Percentiles rank a stretch among this genome's conserved stretches.
Conservation (phyloP, 2,888 invertebrate species). For the Aromia moschata region DNA sequence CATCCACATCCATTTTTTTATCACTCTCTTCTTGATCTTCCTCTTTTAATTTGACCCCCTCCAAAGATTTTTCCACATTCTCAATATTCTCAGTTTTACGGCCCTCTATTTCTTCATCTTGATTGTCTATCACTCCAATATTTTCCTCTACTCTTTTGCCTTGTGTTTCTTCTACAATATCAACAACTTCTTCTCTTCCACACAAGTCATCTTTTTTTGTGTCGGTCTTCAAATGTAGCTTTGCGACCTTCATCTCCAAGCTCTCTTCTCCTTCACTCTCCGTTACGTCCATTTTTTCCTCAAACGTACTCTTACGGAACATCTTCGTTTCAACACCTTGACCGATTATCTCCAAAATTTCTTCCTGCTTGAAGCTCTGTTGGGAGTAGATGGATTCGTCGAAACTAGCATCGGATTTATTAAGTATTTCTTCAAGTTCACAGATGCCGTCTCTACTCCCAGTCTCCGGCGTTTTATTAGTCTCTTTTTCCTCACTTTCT, state of each 20-base stretch:
- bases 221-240: constrained; percentile 32
- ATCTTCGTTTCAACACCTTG: background rate
- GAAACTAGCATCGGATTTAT: background rate
- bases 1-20: background rate
- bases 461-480: background rate
- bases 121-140: background rate
- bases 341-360: background rate
- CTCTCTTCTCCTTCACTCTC: constrained; percentile 18
- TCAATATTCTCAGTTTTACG: background rate
- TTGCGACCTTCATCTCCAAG: constrained; percentile 32
- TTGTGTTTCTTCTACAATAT: constrained; percentile 20
- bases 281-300: constrained; percentile 15
- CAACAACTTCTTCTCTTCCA: too few relatives aligned
- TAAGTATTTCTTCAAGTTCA: constrained; percentile 8
- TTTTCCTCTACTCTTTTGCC: constrained; percentile 1
- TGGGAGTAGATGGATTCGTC: background rate
- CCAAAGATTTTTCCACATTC: background rate
- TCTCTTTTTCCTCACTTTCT: background rate
- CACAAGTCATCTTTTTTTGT: too few relatives aligned
- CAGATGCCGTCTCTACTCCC: background rate
- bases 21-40: background rate
- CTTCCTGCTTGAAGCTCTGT: background rate
- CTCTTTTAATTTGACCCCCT: background rate
- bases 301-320: background rate
- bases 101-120: background rate